Evolutionary conservation across 2,888 invertebrate genomes (phyloP).

Genomic region (Rotaria magnacalcarata): DNA sequence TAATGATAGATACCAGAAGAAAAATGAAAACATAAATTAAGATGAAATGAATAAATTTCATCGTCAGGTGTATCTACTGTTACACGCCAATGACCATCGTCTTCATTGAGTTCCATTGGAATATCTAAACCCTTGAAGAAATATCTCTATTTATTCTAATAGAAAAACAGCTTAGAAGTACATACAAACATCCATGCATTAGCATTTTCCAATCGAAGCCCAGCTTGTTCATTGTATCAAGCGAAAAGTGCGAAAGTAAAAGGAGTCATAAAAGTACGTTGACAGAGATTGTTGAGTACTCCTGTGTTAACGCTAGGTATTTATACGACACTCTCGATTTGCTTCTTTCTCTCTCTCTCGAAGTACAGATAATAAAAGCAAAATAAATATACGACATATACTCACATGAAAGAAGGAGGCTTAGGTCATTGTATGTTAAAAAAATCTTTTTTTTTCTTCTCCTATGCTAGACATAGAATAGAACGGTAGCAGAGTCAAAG

Average conservation of each 20-base stretch:
- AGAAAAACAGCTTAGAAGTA: neutral
- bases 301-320: too few relatives aligned
- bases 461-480: neutral
- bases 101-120: neutral
- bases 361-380: too few relatives aligned
- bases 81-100: neutral
- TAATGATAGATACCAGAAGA: neutral
- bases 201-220: neutral
- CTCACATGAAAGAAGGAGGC: neutral
- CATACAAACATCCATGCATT: constrained; percentile 10
- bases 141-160: neutral
- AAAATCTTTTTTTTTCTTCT: too few relatives aligned
- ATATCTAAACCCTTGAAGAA: neutral
- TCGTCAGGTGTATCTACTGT: neutral
- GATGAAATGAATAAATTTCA: neutral
- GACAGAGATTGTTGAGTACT: neutral
- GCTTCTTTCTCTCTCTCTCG: too few relatives aligned
- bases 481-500: neutral
- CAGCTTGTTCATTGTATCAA: constrained; percentile 7
- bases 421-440: neutral
- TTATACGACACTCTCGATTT: too few relatives aligned
- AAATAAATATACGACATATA: neutral
- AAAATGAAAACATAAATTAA: neutral
- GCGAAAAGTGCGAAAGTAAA: neutral
- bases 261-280: neutral